Evolutionary conservation across 2,113 vertebrate species (phyloP), one percentile per base, ranked within the genome.

Genomic region (Oryzias woworae): DNA sequence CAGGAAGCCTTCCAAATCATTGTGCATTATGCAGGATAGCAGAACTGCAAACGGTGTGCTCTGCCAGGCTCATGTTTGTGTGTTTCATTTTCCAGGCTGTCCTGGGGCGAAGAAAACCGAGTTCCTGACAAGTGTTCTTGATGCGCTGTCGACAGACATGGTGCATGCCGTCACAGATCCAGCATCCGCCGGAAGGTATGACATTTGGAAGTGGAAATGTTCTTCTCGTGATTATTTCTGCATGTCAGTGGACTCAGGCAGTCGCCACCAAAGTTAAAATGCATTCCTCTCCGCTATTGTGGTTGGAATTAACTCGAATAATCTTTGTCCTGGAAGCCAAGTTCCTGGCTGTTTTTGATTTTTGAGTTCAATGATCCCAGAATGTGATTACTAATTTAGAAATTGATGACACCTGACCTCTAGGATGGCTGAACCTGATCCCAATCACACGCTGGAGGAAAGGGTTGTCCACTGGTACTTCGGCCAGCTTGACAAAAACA

Each of bases 381-480:
- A 14, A 1, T n/a, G 53, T 68, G 17, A 26, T 43, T 52, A 18
- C 7, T 26, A 52, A 14, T 20, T 46, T 14, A 56, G 14, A 7
- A 68, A 13, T 61, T 68, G 1, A 49, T 70, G 41, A 46, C 48
- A 14, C 42, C 24, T 66, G 44, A 54, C 12, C 56, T 82, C 12
- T 76, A 99, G 96, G 71, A 92, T 97, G 83, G 87, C 93, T 0
- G 97, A 99, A 75, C 97, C 97, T 0, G 94, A 99, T 84, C 97
- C 96, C 73, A 98, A 89, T 83, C 97, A 99, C 77, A 98, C 96
- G 4, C 89, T 99, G 77, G 97, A 99, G 74, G 97, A 99, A 84
- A 87, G 97, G 60, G 97, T 98, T 3, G 96, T 99, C 15, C 95
- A 96, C 18, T 99, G 97, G 96, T 99, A 98, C 76, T 99, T 99